phyloP scores from a whole-genome alignment of 2,888 invertebrate genomes.

The Chironomus riparius region DNA sequence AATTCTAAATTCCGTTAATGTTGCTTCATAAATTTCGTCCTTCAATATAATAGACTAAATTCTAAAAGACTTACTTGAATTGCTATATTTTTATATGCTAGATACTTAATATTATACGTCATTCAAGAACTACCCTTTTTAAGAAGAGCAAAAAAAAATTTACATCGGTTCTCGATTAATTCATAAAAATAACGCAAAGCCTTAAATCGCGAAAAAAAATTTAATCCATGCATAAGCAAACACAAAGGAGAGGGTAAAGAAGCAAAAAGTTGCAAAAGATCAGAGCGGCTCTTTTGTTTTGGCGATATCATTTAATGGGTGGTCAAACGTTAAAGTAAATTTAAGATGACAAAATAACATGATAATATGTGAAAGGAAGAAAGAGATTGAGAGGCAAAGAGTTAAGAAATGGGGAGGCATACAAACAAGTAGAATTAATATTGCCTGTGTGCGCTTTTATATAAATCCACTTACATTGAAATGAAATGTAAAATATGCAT shows the following conservation, averaged over 20 bases:
- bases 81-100: no score
- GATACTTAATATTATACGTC: no score
- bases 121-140: no score
- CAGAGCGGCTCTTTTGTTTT: slow-evolving; percentile 11
- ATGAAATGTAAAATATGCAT: not conserved
- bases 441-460: not conserved
- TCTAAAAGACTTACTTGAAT: no score
- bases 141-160: no score
- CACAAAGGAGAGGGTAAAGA: not conserved
- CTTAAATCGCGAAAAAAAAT: no score
- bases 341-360: slow-evolving; percentile 25
- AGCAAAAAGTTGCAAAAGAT: slow-evolving; percentile 3
- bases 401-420: not conserved
- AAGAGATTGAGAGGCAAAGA: not conserved
- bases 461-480: not conserved
- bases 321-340: slow-evolving; percentile 22
- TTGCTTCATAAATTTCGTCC: no score
- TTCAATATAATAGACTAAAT: no score
- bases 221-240: no score
- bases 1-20: not conserved
- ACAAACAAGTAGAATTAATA: not conserved
- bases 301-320: slow-evolving; percentile 22
- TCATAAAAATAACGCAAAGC: no score
- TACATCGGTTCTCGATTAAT: no score
- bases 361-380: slow-evolving; percentile 17